phyloP scores from a whole-genome alignment of 2,113 vertebrate species.

The Rhombomys opimus region DNA sequence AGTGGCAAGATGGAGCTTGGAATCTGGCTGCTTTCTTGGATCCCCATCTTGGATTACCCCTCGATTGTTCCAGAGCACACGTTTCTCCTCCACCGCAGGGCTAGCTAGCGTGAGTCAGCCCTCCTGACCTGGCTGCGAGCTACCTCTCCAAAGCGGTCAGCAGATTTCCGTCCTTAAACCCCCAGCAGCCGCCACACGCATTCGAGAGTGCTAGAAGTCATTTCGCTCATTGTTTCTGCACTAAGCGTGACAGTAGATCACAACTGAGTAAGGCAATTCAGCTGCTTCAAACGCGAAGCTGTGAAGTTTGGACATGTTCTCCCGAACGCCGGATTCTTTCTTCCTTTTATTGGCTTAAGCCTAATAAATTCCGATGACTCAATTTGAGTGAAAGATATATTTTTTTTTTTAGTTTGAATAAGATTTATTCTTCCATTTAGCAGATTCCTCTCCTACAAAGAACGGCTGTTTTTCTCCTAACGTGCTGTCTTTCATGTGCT shows the following conservation, averaged over 20 bases:
- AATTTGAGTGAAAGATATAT: constrained; percentile 73
- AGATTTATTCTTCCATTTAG: constrained; percentile 84
- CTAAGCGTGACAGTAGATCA: constrained; percentile 11
- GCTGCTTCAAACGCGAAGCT: constrained; percentile 68
- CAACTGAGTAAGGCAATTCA: constrained; percentile 71
- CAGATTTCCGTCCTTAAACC: constrained; percentile 18
- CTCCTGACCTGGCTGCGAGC: neutral
- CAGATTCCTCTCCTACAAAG: constrained; percentile 74
- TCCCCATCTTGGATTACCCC: neutral
- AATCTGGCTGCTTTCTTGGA: neutral
- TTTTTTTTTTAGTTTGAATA: constrained; percentile 80
- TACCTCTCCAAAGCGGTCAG: neutral
- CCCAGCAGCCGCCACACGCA: neutral
- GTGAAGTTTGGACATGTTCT: constrained; percentile 81
- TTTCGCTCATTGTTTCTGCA: neutral
- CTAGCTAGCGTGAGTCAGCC: neutral
- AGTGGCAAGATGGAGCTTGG: neutral
- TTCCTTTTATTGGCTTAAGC: constrained; percentile 81
- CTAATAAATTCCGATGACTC: constrained; percentile 81
- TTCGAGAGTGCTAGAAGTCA: constrained; percentile 6
- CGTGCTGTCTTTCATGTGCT: constrained; percentile 72
- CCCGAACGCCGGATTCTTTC: constrained; percentile 77
- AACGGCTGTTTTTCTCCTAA: constrained; percentile 75
- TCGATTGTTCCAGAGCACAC: neutral
- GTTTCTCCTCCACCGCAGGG: neutral